These are phyloP conservation scores for Anneissia japonica DNA, from an alignment of 35 echinoderm and acorn worm species.

Conservation along the genomic window DNA sequence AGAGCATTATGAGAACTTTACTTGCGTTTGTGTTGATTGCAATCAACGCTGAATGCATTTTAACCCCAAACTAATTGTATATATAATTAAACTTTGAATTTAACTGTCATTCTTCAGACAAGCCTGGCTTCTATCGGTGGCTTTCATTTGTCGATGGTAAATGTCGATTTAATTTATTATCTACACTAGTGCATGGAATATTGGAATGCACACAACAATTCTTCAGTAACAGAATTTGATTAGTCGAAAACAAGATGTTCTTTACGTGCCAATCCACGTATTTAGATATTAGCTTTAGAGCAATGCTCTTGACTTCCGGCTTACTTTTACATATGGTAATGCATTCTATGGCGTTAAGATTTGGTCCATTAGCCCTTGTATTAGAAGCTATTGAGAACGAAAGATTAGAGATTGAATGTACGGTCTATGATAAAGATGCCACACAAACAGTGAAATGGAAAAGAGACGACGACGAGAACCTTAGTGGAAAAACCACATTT, in stretches of 20 bases:
- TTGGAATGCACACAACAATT: no score
- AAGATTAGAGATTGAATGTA: neutral
- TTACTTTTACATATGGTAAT: neutral
- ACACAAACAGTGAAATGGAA: neutral
- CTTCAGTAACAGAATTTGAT: no score
- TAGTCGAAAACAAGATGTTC: no score
- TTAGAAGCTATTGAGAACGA: neutral
- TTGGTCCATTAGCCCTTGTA: neutral
- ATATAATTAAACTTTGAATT: no score
- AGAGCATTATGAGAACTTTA: no score
- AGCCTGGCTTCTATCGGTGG: neutral
- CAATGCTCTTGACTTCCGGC: neutral
- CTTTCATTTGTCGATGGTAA: neutral
- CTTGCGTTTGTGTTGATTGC: no score
- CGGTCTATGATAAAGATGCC: neutral
- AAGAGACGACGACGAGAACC: neutral
- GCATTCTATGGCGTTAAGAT: neutral
- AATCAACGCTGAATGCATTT: no score
- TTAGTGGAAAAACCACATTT: neutral
- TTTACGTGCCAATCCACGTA: neutral
- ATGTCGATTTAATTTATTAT: no score
- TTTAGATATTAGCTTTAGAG: neutral
- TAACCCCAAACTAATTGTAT: no score
- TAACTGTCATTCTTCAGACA: neutral
- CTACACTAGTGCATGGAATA: no score